phyloP scores from a whole-genome alignment of 1,140 invertebrate genomes.

The Drosophila melanica region DNA sequence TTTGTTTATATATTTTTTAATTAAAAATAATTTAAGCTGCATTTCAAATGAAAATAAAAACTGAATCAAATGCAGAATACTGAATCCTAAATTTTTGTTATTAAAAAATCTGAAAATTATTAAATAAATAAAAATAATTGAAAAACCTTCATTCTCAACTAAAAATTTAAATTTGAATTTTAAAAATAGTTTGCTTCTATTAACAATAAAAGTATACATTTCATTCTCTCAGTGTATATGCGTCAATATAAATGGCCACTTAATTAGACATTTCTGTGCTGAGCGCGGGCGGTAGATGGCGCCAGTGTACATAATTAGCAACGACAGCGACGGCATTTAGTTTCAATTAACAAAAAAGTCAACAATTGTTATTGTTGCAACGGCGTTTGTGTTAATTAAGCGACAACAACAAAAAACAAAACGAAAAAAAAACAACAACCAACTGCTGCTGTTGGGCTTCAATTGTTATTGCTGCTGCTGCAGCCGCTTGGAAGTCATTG shows the following conservation, averaged over 20 bases:
- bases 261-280: slow-evolving; percentile 55
- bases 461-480: slow-evolving; percentile 58
- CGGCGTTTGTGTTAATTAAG: slow-evolving; percentile 68
- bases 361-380: slow-evolving; percentile 47
- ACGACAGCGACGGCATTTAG: slow-evolving; percentile 37
- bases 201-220: no score
- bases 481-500: slow-evolving; percentile 63
- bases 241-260: slow-evolving; percentile 61
- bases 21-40: no score
- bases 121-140: no score
- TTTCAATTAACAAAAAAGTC: slow-evolving; percentile 54
- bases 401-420: slow-evolving; percentile 28
- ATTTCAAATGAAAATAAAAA: no score
- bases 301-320: slow-evolving; percentile 68
- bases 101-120: no score
- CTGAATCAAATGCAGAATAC: no score
- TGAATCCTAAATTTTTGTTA: no score
- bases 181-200: background rate
- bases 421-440: slow-evolving; percentile 10
- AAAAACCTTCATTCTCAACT: no score
- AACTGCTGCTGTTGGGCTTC: slow-evolving; percentile 47
- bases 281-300: slow-evolving; percentile 54
- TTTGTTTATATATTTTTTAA: no score
- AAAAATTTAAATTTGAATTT: no score
- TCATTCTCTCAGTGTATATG: background rate